Evolutionary conservation across 2,797 vertebrate genomes (phyloP), one percentile per base, ranked within the genome.

Genomic region (Anas bahamensis): DNA sequence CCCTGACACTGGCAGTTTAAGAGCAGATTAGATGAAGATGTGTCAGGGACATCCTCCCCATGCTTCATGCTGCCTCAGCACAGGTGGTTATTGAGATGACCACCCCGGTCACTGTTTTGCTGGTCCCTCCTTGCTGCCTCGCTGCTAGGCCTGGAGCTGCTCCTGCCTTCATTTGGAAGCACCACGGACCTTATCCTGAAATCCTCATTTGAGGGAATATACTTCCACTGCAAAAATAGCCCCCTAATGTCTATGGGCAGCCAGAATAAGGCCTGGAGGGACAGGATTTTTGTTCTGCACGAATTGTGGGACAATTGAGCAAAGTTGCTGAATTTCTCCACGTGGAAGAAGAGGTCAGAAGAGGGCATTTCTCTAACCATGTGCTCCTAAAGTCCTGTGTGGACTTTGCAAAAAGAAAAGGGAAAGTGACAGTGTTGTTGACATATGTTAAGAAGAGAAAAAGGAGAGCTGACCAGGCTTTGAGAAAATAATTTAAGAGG

Each of bases 401-500:
- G 53, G 31, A 21, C 63, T 83, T 85, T 19, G 17, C 24, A 56
- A 48, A 64, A 68, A 79, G 59, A 23, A 86, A 61, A 41, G 35
- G 26, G 60, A 71, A 83, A 73, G 61, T 48, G 31, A 28, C 77
- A 21, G 61, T 48, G 65, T 35, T 63, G n/a, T 65, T 60, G 81
- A 50, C 44, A 17, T 88, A 66, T 61, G 46, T 35, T 65, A 80
- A 83, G 44, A 73, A 65, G 50, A 89, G 61, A 41, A 42, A 91
- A 81, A 81, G 73, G 48, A 76, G 46, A 42, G 63, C 78, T 70
- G 83, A 75, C 75, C 16, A 50, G 42, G 48, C 55, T 66, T 74
- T 65, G 63, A 69, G 72, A 75, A 91, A 88, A 90, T 56, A 39
- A 77, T 69, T 68, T 85, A 82, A 93, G 88, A 87, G 76, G 86